These are phyloP conservation scores for Todiramphus chloris DNA, from an alignment of 2,113 vertebrate genomes.

Conservation along the genomic window DNA sequence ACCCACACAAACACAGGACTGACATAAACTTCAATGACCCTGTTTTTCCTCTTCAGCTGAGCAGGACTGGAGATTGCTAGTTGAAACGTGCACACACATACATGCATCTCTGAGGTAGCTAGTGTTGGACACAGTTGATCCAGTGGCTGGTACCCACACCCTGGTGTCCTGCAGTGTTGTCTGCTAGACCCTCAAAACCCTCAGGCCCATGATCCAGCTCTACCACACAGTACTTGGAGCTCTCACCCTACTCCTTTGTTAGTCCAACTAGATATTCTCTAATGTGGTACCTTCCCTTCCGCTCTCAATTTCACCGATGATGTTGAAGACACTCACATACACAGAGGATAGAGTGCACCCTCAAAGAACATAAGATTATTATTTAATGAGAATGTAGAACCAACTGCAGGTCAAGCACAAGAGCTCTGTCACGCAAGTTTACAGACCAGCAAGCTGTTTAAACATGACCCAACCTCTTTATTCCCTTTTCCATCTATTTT, in stretches of 20 bases:
- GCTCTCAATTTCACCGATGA: no score
- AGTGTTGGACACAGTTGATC: fast-evolving
- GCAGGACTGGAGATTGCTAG: not conserved
- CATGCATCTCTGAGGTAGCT: not conserved
- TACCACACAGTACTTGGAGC: not conserved
- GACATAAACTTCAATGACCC: not conserved
- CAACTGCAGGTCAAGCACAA: not conserved
- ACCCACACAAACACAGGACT: not conserved
- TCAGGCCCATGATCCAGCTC: not conserved
- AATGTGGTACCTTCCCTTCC: no score
- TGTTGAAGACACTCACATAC: no score
- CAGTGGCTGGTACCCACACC: not conserved
- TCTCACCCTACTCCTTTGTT: not conserved
- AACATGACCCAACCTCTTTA: not conserved
- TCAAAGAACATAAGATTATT: not conserved
- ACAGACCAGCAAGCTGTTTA: not conserved
- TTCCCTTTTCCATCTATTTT: not conserved
- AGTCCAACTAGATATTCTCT: not conserved
- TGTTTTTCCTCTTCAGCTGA: not conserved
- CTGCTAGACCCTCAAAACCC: not conserved
- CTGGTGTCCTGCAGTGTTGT: not conserved
- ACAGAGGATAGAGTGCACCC: no score
- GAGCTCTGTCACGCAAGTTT: not conserved
- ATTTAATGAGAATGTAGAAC: not conserved
- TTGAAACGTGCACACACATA: fast-evolving